Evolutionary conservation across 2,797 vertebrate genomes (phyloP).

Genomic region (Sebastes hubbsi): DNA sequence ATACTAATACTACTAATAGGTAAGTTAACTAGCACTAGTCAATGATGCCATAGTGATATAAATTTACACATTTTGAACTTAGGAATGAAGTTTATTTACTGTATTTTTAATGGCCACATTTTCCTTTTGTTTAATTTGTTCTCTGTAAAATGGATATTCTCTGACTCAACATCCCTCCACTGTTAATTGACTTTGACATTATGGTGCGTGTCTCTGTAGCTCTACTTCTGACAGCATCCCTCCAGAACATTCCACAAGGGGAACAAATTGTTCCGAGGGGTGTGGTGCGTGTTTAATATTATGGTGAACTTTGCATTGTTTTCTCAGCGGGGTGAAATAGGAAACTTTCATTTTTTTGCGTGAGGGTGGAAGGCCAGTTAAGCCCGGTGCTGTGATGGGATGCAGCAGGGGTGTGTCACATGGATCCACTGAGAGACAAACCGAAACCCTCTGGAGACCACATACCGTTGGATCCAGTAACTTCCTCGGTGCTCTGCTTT

Average conservation of each 20-base stretch:
- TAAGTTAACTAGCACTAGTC: too few relatives aligned
- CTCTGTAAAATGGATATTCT: neutral
- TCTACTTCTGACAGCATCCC: neutral
- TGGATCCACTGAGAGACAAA: slow-evolving; percentile 26
- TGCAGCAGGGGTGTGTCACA: slow-evolving; percentile 47
- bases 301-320: slow-evolving; percentile 58
- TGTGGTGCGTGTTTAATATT: slow-evolving; percentile 46
- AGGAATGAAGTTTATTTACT: too few relatives aligned
- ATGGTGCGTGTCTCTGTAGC: neutral
- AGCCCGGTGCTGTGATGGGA: slow-evolving; percentile 33
- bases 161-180: neutral
- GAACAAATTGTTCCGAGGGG: slow-evolving; percentile 40
- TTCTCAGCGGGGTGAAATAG: slow-evolving; percentile 42
- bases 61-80: neutral
- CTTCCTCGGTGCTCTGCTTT: slow-evolving; percentile 40
- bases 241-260: slow-evolving; percentile 35
- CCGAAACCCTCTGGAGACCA: slow-evolving; percentile 46
- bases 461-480: slow-evolving; percentile 63
- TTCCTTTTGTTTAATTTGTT: neutral
- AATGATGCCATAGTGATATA: rapidly evolving
- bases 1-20: too few relatives aligned
- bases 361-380: slow-evolving; percentile 32
- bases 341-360: slow-evolving; percentile 49
- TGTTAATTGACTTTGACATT: neutral
- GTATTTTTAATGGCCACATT: neutral